A percentile compares a stretch with the other conserved stretches of the same genome.
phyloP scores from a whole-genome alignment of 2,797 vertebrate genomes.

The Apogon talboti region DNA sequence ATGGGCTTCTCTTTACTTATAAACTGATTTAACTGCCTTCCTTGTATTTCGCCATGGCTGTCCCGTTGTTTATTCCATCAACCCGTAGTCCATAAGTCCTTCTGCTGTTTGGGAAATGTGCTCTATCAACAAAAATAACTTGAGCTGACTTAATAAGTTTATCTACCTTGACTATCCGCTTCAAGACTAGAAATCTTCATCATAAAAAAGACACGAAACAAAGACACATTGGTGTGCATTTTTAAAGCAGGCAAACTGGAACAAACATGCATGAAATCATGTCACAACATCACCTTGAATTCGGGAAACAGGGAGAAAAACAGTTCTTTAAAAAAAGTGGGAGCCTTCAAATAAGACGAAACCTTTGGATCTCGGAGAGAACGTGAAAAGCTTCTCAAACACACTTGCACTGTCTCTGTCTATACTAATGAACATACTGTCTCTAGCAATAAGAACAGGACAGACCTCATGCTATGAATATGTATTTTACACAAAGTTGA shows the following conservation, averaged over 20 bases:
- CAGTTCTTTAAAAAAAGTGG: not conserved
- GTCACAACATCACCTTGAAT: conserved; percentile 10
- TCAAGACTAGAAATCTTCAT: not conserved
- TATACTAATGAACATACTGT: not conserved
- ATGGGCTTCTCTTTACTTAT: conserved; percentile 35
- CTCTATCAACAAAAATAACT: conserved; percentile 9
- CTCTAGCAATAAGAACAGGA: not conserved
- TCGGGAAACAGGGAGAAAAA: not conserved
- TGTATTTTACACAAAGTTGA: not conserved
- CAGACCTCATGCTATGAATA: not conserved
- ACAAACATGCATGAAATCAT: conserved; percentile 11
- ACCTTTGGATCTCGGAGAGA: too few species aligned
- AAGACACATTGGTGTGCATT: not conserved
- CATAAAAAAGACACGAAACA: conserved; percentile 1
- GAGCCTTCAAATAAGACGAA: not conserved
- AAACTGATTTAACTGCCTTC: conserved; percentile 49
- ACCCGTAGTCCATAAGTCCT: conserved; percentile 25
- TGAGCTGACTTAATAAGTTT: conserved; percentile 19
- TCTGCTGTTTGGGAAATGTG: conserved; percentile 30
- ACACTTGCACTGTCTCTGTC: not conserved
- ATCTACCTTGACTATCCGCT: conserved; percentile 9
- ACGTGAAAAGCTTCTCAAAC: not conserved
- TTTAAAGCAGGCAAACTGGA: conserved; percentile 9
- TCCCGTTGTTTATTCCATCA: conserved; percentile 38
- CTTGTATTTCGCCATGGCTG: conserved; percentile 26